Evolutionary conservation across 2,888 invertebrate species (phyloP).

Genomic region (Copidosoma aretas): DNA sequence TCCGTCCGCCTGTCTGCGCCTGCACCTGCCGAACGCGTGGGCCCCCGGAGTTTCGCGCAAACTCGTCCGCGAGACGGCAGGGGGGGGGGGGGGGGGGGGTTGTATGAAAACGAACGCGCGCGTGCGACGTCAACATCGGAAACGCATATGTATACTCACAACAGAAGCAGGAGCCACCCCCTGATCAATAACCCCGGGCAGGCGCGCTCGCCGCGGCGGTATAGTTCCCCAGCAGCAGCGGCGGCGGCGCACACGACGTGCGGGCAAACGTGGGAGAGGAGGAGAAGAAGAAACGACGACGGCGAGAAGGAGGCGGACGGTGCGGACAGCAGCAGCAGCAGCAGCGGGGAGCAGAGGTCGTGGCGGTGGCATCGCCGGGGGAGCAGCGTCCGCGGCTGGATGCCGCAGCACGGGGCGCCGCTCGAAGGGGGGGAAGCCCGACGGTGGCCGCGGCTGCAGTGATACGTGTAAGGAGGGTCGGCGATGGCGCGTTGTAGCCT

Average conservation of each 20-base stretch:
- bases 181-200: slow-evolving; percentile 4
- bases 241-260: neutral
- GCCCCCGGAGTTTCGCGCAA: neutral
- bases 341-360: neutral
- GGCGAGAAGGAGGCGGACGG: neutral
- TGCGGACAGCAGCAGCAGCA: neutral
- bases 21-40: neutral
- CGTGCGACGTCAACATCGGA: neutral
- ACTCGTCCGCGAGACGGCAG: neutral
- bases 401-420: slow-evolving; percentile 1
- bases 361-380: neutral
- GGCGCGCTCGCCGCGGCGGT: neutral
- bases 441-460: neutral
- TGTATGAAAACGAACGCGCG: neutral
- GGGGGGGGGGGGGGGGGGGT: neutral
- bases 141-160: too few species aligned
- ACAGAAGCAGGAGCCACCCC: neutral
- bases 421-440: neutral
- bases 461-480: too few species aligned
- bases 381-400: neutral
- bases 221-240: neutral
- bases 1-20: too few species aligned
- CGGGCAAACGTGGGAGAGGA: too few species aligned
- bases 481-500: too few species aligned
- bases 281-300: too few species aligned